Percentiles rank a stretch among this genome's conserved stretches.
Evolutionary conservation across 1,140 invertebrate genomes (phyloP).

Genomic region (Drosophila pseudoobscura): DNA sequence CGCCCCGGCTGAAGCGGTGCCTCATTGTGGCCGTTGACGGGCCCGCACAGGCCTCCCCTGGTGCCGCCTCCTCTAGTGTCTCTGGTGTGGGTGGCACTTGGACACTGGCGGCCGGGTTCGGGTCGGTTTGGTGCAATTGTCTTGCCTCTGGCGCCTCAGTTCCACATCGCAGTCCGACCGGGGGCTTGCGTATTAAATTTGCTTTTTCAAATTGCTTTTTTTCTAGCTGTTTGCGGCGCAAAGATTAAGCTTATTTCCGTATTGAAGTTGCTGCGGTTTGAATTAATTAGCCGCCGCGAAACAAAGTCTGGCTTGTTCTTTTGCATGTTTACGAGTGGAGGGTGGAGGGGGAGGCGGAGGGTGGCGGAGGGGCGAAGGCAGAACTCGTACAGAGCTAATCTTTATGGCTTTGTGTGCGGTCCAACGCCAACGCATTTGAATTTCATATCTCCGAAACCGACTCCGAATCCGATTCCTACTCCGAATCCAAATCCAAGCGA

Average conservation of each 20-base stretch:
- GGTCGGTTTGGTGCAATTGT: slow-evolving; percentile 64
- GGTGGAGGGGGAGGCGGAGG: too few relatives aligned
- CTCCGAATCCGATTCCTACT: slow-evolving; percentile 21
- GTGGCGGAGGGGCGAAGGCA: neutral
- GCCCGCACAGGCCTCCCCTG: slow-evolving; percentile 10
- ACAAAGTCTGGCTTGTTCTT: slow-evolving; percentile 52
- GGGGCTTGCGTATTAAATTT: slow-evolving; percentile 58
- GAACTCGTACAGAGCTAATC: slow-evolving; percentile 7
- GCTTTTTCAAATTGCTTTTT: slow-evolving; percentile 66
- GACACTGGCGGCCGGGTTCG: neutral
- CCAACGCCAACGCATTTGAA: slow-evolving; percentile 67
- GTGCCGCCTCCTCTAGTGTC: slow-evolving; percentile 10
- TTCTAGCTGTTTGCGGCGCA: slow-evolving; percentile 21
- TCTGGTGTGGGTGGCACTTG: slow-evolving; percentile 62
- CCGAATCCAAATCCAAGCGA: slow-evolving; percentile 40
- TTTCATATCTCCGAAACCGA: slow-evolving; percentile 32
- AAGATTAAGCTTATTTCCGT: slow-evolving; percentile 78
- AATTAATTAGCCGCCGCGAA: slow-evolving; percentile 69
- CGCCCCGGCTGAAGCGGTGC: slow-evolving; percentile 26
- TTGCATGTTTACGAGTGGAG: slow-evolving; percentile 52
- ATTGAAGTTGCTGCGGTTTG: slow-evolving; percentile 74
- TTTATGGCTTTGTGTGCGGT: slow-evolving; percentile 53
- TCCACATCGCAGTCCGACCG: slow-evolving; percentile 18
- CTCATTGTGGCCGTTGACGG: slow-evolving; percentile 44
- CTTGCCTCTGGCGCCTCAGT: slow-evolving; percentile 65